These are phyloP conservation scores for Oryctes rhinoceros DNA, from an alignment of 1,140 invertebrate species.

Conservation along the genomic window DNA sequence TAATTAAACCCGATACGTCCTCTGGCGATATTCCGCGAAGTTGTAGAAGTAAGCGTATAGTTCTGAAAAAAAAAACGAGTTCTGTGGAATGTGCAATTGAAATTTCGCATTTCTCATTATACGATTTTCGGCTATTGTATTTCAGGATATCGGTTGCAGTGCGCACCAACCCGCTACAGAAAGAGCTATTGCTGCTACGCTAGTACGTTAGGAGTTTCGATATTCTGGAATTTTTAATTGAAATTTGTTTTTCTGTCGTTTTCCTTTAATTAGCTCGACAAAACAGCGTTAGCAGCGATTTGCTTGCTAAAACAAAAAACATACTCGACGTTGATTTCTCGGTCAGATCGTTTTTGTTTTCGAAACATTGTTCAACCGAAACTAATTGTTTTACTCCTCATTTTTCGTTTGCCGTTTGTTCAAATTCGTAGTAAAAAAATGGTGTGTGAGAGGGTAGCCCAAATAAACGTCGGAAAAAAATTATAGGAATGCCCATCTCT, in stretches of 20 bases:
- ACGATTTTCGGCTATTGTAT: neutral
- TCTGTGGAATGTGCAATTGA: neutral
- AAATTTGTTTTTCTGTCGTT: slow-evolving; percentile 2
- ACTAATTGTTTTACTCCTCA: neutral
- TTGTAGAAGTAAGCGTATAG: neutral
- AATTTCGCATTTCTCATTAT: neutral
- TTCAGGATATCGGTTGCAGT: neutral
- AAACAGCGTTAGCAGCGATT: neutral
- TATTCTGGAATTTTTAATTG: slow-evolving; percentile 15
- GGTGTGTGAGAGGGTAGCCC: no score
- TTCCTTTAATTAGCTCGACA: neutral
- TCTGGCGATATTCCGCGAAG: neutral
- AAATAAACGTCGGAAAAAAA: no score
- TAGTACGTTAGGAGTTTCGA: slow-evolving; percentile 13
- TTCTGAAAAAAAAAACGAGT: neutral
- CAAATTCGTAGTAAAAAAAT: neutral
- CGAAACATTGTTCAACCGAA: neutral
- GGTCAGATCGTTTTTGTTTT: neutral
- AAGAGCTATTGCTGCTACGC: neutral
- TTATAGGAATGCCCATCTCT: no score
- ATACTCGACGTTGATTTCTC: neutral
- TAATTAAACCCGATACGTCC: no score
- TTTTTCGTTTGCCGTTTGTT: neutral
- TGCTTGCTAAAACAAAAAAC: neutral
- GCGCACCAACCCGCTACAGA: neutral